Evolutionary conservation across 2,888 invertebrate genomes (phyloP).

Genomic region (Syritta pipiens): DNA sequence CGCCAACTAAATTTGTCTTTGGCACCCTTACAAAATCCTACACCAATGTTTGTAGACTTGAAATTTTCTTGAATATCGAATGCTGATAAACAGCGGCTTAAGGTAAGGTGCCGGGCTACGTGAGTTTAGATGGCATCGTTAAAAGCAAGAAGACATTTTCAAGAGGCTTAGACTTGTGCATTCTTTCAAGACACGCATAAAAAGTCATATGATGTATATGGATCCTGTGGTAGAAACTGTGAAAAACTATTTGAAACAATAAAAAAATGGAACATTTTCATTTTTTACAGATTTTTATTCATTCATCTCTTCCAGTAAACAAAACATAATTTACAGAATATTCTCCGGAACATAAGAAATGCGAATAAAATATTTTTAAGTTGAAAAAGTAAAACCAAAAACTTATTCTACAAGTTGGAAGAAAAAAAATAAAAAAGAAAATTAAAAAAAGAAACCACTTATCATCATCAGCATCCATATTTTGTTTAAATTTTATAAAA

Average conservation of each 20-base stretch:
- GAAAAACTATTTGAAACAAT: not conserved
- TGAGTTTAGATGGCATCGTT: too few species aligned
- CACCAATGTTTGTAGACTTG: too few species aligned
- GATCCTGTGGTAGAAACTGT: not conserved
- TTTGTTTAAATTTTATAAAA: conserved; percentile 49
- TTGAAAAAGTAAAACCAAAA: not conserved
- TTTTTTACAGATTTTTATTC: conserved; percentile 60
- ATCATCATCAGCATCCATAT: conserved; percentile 23
- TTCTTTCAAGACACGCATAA: too few species aligned
- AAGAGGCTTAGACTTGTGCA: not conserved
- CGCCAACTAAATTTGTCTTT: too few species aligned
- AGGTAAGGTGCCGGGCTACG: too few species aligned
- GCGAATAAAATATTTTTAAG: not conserved
- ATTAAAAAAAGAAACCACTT: conserved; percentile 30
- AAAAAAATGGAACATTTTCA: not conserved
- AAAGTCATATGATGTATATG: too few species aligned
- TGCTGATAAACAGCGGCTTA: too few species aligned
- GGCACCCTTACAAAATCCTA: too few species aligned
- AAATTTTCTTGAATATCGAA: too few species aligned
- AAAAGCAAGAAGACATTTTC: too few species aligned
- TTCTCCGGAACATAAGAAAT: conserved; percentile 3
- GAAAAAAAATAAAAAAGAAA: too few species aligned
- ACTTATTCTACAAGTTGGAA: conserved; percentile 17
- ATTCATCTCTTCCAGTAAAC: conserved; percentile 42
- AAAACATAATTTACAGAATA: conserved; percentile 38